Base-by-base conservation (phyloP, 1,140 invertebrate species). In the Homarus americanus region DNA sequence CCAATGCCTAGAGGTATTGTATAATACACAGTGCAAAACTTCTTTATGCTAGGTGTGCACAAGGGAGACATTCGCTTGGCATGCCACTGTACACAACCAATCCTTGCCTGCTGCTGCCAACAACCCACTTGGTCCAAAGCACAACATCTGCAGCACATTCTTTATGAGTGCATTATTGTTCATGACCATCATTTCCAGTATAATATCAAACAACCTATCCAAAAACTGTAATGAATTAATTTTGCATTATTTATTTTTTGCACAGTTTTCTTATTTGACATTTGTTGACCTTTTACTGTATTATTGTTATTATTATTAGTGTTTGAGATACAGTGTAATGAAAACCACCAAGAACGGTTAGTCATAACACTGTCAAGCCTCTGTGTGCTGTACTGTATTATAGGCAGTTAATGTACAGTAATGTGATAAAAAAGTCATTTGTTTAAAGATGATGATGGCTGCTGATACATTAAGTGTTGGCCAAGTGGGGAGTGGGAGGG, bases 1-100 rank as follows among this genome's bases (percentile, higher is more conserved):
- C 92, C 93, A 94, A 93, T 93, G 93, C 92, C 93, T 94, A 80
- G 93, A 94, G 93, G 93, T 94, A 94, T 93, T 93, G 93, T 93
- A 93, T 91, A 88, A 91, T 92, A 91, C 91, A 91, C 91, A 82
- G 91, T 91, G 91, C 84, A 87, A 91, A 91, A 86, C 83, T 91
- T 91, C 84, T 87, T 91, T 86, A 87, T 91, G 76, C 80, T 91
- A 87, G 84, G 83, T 91, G 91, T 91, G 91, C 91, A 91, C 91
- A 82, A 91, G 79, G 91, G 83, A 86, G 83, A 91, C 58, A 86
- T 84, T 87, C 66, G 91, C 91, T 91, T 91, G 84, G 91, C 87
- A 92, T 90, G 87, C 85, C 78, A 83, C 76, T 90, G 83, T 89
- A 86, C 91, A 85, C 87, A 82, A 85, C 76, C 91, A 80, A 87